phyloP scores from a whole-genome alignment of 2,888 invertebrate species.

The Chymomyza caudatula region DNA sequence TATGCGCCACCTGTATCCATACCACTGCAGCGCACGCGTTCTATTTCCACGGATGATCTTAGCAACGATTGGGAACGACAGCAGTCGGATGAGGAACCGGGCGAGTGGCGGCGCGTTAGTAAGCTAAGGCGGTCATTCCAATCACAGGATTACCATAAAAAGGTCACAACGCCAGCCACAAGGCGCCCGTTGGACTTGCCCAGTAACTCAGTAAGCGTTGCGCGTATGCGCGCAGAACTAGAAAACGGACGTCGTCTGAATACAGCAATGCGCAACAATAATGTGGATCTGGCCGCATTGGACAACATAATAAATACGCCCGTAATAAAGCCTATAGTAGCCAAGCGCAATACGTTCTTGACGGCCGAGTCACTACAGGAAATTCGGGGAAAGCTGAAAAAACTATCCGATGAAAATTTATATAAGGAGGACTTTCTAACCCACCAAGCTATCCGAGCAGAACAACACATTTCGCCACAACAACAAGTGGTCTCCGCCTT shows the following conservation, averaged over 20 bases:
- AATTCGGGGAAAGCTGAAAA: constrained; percentile 80
- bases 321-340: constrained; percentile 41
- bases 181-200: constrained; percentile 77
- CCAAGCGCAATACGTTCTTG: constrained; percentile 77
- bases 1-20: constrained; percentile 54
- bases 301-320: constrained; percentile 78
- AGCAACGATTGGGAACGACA: constrained; percentile 73
- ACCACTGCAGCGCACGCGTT: constrained; percentile 73
- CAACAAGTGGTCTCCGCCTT: constrained; percentile 43
- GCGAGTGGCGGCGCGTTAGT: constrained; percentile 84
- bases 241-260: constrained; percentile 80
- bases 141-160: constrained; percentile 80
- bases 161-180: constrained; percentile 16
- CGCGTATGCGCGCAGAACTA: constrained; percentile 80
- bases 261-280: constrained; percentile 80
- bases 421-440: constrained; percentile 76
- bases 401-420: constrained; percentile 79
- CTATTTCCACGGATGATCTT: constrained; percentile 80
- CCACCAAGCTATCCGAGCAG: constrained; percentile 33
- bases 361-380: constrained; percentile 82
- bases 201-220: constrained; percentile 79
- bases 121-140: constrained; percentile 83
- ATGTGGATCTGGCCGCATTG: constrained; percentile 80
- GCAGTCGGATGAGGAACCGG: constrained; percentile 79
- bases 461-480: not conserved